Evolutionary conservation across 2,113 vertebrate species (phyloP).

Genomic region (Pluvianellus socialis): DNA sequence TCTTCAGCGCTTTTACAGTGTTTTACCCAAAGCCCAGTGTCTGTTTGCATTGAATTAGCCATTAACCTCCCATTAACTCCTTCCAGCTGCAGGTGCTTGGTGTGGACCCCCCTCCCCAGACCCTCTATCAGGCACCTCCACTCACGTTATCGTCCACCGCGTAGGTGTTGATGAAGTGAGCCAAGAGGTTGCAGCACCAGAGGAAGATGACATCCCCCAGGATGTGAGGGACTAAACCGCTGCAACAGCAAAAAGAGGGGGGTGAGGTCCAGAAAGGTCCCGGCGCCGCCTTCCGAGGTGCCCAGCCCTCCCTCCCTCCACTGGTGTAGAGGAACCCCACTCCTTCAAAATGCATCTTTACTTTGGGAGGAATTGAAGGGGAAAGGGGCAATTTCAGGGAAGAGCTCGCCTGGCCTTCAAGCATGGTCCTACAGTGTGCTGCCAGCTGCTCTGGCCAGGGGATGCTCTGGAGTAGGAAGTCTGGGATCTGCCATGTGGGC

Average conservation of each 20-base stretch:
- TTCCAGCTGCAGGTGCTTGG: neutral
- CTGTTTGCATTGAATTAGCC: neutral
- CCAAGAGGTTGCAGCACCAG: slow-evolving; percentile 90
- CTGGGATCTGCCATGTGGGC: neutral
- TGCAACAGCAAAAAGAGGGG: slow-evolving; percentile 67
- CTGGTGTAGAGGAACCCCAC: neutral
- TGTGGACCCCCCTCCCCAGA: neutral
- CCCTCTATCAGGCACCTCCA: slow-evolving; percentile 20
- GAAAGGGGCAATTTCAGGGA: neutral
- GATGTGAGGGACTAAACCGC: slow-evolving; percentile 85
- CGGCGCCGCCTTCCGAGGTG: neutral
- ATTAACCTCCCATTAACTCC: neutral
- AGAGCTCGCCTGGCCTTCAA: neutral
- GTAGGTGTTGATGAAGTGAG: slow-evolving; percentile 90
- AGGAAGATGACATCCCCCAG: slow-evolving; percentile 90
- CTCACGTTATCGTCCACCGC: slow-evolving; percentile 88
- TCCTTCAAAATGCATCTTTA: neutral
- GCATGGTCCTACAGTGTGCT: accelerated
- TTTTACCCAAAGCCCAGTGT: neutral
- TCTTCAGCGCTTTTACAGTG: neutral
- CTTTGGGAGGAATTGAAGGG: neutral
- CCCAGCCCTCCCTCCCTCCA: neutral
- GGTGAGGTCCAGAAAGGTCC: neutral
- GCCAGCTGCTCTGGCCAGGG: neutral
- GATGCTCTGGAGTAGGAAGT: neutral